Evolutionary conservation across 2,888 invertebrate genomes (phyloP), one percentile per base, ranked within the genome.

Genomic region (Hipparchia sbordonii): DNA sequence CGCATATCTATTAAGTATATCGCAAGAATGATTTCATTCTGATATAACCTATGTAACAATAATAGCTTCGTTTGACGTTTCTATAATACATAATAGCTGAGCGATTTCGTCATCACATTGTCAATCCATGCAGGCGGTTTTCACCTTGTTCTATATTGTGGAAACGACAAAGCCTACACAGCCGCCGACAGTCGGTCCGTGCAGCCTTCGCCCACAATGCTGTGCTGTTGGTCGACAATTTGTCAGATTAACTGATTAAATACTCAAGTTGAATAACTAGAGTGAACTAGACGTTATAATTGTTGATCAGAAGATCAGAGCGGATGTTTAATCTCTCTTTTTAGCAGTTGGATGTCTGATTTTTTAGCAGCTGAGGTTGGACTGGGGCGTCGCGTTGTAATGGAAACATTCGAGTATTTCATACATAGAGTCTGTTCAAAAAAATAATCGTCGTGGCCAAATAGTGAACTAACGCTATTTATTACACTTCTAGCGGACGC

Each of bases 141-240:
- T 77, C 75, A 73, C 78, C 77, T 78, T 75, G 78, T 59, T 77
- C 77, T 45, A 75, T 76, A 75, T 76, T 74, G 67, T 63, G 51
- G 59, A 71, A 66, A 71, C 51, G 60, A 71, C 72, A 61, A 69
- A 74, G 56, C 76, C 74, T 74, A 76, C 72, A 71, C 74, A 51
- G 56, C 67, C 51, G 57, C 62, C 33, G 72, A 73, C 73, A 74
- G 70, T 23, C 67, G 52, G 59, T 48, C 54, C 10, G 45, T 46
- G 46, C 70, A 67, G 67, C 74, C 73, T 70, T 72, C 76, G 73
- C 74, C 76, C 74, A 76, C 76, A 56, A 67, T 65, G 5, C 60
- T 7, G 57, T 59, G 57, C 46, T 73, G 73, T 77, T 74, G 75
- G 72, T 72, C 76, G 73, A 73, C 76, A 72, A 74, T 74, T 74